Percentiles rank a stretch among this genome's conserved stretches.
These are phyloP conservation scores for Musca vetustissima DNA, from an alignment of 1,140 invertebrate genomes.

Conservation along the genomic window DNA sequence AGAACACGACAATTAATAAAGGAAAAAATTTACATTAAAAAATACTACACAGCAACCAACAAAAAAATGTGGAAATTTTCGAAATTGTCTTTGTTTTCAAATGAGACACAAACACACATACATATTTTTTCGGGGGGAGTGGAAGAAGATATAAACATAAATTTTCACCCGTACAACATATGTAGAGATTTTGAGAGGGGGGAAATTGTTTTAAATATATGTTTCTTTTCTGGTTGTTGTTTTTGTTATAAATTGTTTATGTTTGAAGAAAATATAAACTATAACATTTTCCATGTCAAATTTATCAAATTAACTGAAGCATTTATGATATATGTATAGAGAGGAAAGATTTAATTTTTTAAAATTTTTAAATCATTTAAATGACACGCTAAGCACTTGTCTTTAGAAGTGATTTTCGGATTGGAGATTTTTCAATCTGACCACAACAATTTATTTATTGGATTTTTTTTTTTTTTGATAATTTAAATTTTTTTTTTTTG, in stretches of 20 bases:
- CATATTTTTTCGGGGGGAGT: neutral
- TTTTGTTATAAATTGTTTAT: too few species aligned
- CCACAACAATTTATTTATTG: too few species aligned
- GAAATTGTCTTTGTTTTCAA: neutral
- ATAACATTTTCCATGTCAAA: slow-evolving; percentile 14
- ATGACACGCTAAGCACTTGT: too few species aligned
- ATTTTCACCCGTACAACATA: too few species aligned
- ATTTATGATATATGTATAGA: neutral
- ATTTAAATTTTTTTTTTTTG: too few species aligned
- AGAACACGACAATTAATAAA: slow-evolving; percentile 17
- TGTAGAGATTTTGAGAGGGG: too few species aligned
- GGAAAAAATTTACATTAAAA: slow-evolving; percentile 6
- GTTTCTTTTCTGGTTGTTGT: too few species aligned
- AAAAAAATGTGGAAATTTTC: neutral
- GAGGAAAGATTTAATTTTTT: too few species aligned
- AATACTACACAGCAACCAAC: neutral
- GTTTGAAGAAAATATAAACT: neutral
- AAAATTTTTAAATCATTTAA: neutral
- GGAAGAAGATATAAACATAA: neutral
- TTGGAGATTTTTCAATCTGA: too few species aligned
- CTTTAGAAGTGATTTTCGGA: too few species aligned
- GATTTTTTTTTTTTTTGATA: too few species aligned
- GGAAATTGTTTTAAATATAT: too few species aligned
- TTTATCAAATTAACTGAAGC: slow-evolving; percentile 32
- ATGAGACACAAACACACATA: neutral